Base-by-base conservation (phyloP, 2,797 vertebrate genomes). In the Anableps anableps region DNA sequence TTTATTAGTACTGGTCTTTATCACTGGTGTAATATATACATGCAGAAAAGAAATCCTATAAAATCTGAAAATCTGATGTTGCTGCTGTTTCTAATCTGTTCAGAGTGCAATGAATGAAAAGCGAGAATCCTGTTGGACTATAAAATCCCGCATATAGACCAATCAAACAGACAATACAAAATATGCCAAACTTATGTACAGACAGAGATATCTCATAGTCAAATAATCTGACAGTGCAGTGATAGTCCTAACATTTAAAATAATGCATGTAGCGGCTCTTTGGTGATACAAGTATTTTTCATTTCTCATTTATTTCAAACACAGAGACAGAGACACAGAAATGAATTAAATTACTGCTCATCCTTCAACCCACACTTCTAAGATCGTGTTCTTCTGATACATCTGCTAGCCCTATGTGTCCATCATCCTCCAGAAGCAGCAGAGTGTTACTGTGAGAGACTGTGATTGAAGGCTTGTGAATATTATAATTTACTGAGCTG, bases 31-130 rank as follows among this genome's bases (percentile, higher is more conserved):
- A 16, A 48, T 48, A 48, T 16, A 51, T 53, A 45, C 47, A 47
- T 79, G 41, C 43, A 75, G 66, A 43, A n/a, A 70, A 53, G 13
- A 66, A 31, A 55, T 29, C 14, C 47, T 79, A 79, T 83, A 72
- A 88, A 77, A 86, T 81, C 79, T 74, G 68, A 60, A 88, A 92
- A 90, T 91, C 81, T 90, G 88, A 77, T 79, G 89, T 91, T 86
- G 87, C 84, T 48, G 72, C 70, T 60, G 68, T 31, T 86, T 82
- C 62, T 91, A 93, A 93, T 91, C 89, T 79, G 76, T 68, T 85
- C 60, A 83, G 84, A 90, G 90, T 81, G 72, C 79, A 74, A 90
- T 90, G 2, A 73, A 80, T 38, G 83, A 88, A 85, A 77, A 51
- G 68, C 50, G 74, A 9, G 55, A 83, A 75, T 88, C 84, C 86